Evolutionary conservation across 2,888 invertebrate genomes (phyloP), one percentile per base, ranked within the genome.

Genomic region (Balanococcus diminutus): DNA sequence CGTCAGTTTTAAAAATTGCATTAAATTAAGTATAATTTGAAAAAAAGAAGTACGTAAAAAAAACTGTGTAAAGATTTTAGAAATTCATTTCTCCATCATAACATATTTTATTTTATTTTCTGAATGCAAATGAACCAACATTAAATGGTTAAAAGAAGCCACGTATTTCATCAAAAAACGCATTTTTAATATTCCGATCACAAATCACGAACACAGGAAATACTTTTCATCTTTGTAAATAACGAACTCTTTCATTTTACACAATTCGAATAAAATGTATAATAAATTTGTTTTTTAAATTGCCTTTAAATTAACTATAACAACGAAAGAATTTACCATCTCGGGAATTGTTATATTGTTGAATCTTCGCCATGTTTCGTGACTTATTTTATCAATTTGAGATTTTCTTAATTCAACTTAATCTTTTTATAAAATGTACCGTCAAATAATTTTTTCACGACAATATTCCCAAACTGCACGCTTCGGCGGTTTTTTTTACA

Each of bases 321-420:
- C 28, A 67, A 67, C 67, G 67, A 28, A 56, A 67, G 67, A 67
- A 67, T 67, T 67, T 67, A 67, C 14, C 28, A 28, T 28, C 19
- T 11, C 6, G 28, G 14, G 67, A 67, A 67, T 67, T 67, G 67
- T 67, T 67, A 67, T 67, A 67, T 67, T 67, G 67, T 67, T 28
- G 67, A 67, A 28, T 67, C 67, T 67, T 28, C 28, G 67, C 67
- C 28, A 67, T 67, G 67, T 28, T 67, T 67, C 67, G 67, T 67
- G 67, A 67, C 67, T 67, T 67, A 67, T 67, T 67, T 67, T 67
- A 67, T 67, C 67, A 67, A 67, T 67, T 67, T 67, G 67, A 67
- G 67, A 67, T 67, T 67, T 67, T 67, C 67, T 67, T 28, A 25
- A 67, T 67, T 67, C 67, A 25, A 28, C 67, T 56, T 67, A 67